These are phyloP conservation scores for Nomada flava DNA, from an alignment of 2,888 invertebrate species.

Conservation along the genomic window DNA sequence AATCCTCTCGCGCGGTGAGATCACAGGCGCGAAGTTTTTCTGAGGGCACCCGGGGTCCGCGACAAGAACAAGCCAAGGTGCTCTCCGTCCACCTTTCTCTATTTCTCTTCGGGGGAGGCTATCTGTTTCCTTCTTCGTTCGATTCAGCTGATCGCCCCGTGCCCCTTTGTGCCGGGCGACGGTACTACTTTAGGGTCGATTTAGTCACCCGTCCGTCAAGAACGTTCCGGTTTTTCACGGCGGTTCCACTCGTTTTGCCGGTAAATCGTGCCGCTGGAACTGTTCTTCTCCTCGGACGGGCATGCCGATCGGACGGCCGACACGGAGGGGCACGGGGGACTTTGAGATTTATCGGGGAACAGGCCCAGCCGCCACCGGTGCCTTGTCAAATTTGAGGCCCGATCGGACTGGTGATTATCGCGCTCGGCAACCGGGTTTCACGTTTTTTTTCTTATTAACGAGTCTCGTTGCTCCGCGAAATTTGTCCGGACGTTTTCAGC, in stretches of 20 bases:
- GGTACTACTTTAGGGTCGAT: slow-evolving; percentile 81
- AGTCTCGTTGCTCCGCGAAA: not conserved
- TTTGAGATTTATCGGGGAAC: slow-evolving; percentile 49
- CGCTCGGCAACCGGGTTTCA: not conserved
- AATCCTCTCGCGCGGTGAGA: slow-evolving; percentile 79
- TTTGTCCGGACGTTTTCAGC: not conserved
- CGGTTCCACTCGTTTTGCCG: slow-evolving; percentile 57
- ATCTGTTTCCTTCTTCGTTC: slow-evolving; percentile 40
- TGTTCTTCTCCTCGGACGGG: slow-evolving; percentile 44
- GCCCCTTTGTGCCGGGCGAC: slow-evolving; percentile 66
- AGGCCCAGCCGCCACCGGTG: slow-evolving; percentile 16
- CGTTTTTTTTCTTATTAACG: not conserved
- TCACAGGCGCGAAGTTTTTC: slow-evolving; percentile 79
- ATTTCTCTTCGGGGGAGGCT: not conserved
- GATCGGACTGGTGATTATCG: slow-evolving; percentile 45
- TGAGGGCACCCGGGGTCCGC: slow-evolving; percentile 39
- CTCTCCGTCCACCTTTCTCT: slow-evolving; percentile 15
- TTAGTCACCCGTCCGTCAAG: slow-evolving; percentile 79
- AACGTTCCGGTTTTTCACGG: slow-evolving; percentile 71
- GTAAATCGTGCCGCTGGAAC: slow-evolving; percentile 53
- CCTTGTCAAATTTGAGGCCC: slow-evolving; percentile 45
- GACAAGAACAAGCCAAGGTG: slow-evolving; percentile 61
- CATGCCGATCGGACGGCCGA: slow-evolving; percentile 53
- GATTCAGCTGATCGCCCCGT: slow-evolving; percentile 39
- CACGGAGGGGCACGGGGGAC: slow-evolving; percentile 17